Base-by-base conservation (phyloP, 1,140 invertebrate species). In the Copidosoma floridanum region DNA sequence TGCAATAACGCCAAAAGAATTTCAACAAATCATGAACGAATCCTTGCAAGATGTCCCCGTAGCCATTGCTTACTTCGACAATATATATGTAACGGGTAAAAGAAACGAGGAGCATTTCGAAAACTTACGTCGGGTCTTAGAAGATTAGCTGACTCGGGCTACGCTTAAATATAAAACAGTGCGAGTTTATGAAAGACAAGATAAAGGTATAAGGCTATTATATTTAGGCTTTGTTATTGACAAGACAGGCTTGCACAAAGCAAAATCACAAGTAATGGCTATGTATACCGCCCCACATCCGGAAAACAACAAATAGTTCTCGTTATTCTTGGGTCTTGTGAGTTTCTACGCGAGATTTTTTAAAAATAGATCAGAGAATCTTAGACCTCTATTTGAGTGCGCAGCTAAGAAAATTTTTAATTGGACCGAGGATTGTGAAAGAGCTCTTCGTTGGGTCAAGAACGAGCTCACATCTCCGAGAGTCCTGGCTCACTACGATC, bases 191-290 rank as follows among this genome's bases (percentile, higher is more conserved):
- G 40, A 48, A 65, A 62, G 41, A 64, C 14, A 54, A 44, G 0
- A 53, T 71, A 8, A 27, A 57, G 29, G 70, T 65, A 53, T n/a
- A n/a, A n/a, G n/a, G n/a, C n/a, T n/a, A n/a, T n/a, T n/a, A n/a
- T n/a, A n/a, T n/a, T 56, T 71, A 52, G 70, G 67, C 5, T 60
- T 58, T 48, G 44, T 43, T 3, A 67, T 35, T 7, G 32, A 35
- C 14, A 35, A 35, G 32, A 35, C 6, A 6, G 32, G 32, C 7
- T 35, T 35, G 32, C 32, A 35, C 32, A 35, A 35, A 35, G 32
- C 32, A 14, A 7, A 35, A 7, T 35, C 32, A 6, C 6, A 35
- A 35, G 32, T 35, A 6, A 35, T 7, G 32, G 32, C 32, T 14
- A 35, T 35, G 32, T 35, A 7, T 6, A 14, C 6, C 7, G 32